A percentile compares a stretch with the other conserved stretches of the same genome.
Evolutionary conservation across 1,140 invertebrate genomes (phyloP).

Genomic region (Plodia interpunctella): DNA sequence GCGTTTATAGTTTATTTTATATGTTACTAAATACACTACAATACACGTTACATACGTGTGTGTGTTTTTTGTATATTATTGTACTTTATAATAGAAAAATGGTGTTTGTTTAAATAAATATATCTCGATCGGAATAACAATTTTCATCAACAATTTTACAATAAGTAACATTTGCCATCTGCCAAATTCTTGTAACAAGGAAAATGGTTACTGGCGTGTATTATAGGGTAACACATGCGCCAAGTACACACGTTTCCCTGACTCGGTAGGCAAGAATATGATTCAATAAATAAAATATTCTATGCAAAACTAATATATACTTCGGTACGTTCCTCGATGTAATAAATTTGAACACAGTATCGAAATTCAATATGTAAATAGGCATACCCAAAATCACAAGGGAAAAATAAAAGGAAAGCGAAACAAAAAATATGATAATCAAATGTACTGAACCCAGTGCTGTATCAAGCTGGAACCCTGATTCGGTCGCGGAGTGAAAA

Average conservation of each 20-base stretch:
- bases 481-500: constrained; percentile 18
- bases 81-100: no score
- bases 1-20: no score
- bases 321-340: constrained; percentile 44
- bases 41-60: no score
- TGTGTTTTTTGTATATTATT: no score
- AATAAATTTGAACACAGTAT: constrained; percentile 67
- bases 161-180: no score
- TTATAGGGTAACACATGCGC: no score
- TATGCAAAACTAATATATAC: constrained; percentile 30
- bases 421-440: constrained; percentile 66
- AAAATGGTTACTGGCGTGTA: no score
- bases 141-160: no score
- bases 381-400: constrained; percentile 47
- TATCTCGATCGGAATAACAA: no score
- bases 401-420: constrained; percentile 56
- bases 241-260: background rate
- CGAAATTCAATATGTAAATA: constrained; percentile 69
- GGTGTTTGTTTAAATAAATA: no score
- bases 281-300: constrained; percentile 30
- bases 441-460: constrained; percentile 50
- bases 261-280: background rate
- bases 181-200: no score
- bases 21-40: no score
- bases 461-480: constrained; percentile 31